phyloP scores from a whole-genome alignment of 2,113 vertebrate species.

The Clarias macrocephalus region DNA sequence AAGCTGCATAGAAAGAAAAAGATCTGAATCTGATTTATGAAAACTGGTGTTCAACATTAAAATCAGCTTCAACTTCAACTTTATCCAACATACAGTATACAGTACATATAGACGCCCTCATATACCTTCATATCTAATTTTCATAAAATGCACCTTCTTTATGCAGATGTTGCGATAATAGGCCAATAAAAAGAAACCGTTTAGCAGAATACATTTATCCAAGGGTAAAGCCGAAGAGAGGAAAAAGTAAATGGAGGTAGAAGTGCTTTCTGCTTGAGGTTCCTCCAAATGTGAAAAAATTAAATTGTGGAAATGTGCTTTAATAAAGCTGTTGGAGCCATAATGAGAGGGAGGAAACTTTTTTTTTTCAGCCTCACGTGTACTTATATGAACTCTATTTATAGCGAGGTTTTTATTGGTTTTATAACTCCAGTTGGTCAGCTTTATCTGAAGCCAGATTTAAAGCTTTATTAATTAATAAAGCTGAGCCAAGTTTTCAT shows the following conservation, averaged over 20 bases:
- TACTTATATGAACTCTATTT: not conserved
- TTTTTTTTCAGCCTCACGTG: not conserved
- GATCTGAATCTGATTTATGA: not conserved
- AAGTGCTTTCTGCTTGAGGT: not conserved
- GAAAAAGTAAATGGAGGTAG: not conserved
- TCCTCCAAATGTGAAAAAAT: not conserved
- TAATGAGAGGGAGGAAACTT: not conserved
- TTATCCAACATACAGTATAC: too few species aligned
- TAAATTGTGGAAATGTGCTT: constrained; percentile 1
- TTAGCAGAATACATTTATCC: not conserved
- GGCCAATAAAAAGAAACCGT: not conserved
- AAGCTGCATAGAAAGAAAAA: constrained; percentile 11
- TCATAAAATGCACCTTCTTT: not conserved
- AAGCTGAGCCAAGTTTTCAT: not conserved
- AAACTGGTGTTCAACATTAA: not conserved
- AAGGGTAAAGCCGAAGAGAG: not conserved
- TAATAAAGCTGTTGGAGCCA: not conserved
- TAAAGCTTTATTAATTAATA: not conserved
- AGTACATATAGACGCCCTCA: too few species aligned
- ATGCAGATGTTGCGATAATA: not conserved
- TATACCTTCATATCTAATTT: not conserved
- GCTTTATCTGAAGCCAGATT: constrained; percentile 2
- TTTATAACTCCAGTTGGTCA: not conserved
- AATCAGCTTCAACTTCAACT: not conserved
- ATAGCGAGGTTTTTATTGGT: not conserved